phyloP scores from a whole-genome alignment of 2,888 invertebrate species.

The Drosophila affinis region DNA sequence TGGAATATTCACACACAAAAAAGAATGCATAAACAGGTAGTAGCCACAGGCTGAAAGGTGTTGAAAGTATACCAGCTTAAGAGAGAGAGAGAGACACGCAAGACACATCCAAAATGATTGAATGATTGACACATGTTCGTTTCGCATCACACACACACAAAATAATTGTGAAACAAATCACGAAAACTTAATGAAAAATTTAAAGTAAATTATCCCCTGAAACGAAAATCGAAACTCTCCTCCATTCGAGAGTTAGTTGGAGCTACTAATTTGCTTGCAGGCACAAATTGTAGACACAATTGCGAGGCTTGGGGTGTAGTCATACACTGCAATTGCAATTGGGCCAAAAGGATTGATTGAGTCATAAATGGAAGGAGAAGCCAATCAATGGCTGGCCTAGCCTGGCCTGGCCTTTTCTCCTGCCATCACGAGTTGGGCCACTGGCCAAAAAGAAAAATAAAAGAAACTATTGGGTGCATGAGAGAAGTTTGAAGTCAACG shows the following conservation, averaged over 20 bases:
- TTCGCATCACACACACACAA: slow-evolving; percentile 7
- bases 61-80: slow-evolving; percentile 28
- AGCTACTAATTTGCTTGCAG: slow-evolving; percentile 36
- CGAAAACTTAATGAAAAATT: slow-evolving; percentile 38
- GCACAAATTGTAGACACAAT: slow-evolving; percentile 14
- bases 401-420: slow-evolving; percentile 9
- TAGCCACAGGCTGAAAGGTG: slow-evolving; percentile 31
- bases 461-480: slow-evolving; percentile 5
- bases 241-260: slow-evolving; percentile 17
- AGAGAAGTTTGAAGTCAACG: slow-evolving; percentile 48
- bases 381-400: slow-evolving; percentile 22
- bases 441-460: slow-evolving; percentile 38
- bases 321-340: slow-evolving; percentile 26
- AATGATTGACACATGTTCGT: slow-evolving; percentile 38
- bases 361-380: slow-evolving; percentile 40
- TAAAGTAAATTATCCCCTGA: slow-evolving; percentile 36
- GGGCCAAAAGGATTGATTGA: slow-evolving; percentile 44
- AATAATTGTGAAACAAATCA: slow-evolving; percentile 13
- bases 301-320: slow-evolving; percentile 34
- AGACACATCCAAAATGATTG: slow-evolving; percentile 11
- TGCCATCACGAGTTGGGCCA: slow-evolving; percentile 58
- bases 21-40: slow-evolving; percentile 2
- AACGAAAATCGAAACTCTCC: slow-evolving; percentile 27
- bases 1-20: neutral
- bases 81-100: slow-evolving; percentile 26